phyloP scores from a whole-genome alignment of 2,888 invertebrate species.

The Sthenelais limicola region DNA sequence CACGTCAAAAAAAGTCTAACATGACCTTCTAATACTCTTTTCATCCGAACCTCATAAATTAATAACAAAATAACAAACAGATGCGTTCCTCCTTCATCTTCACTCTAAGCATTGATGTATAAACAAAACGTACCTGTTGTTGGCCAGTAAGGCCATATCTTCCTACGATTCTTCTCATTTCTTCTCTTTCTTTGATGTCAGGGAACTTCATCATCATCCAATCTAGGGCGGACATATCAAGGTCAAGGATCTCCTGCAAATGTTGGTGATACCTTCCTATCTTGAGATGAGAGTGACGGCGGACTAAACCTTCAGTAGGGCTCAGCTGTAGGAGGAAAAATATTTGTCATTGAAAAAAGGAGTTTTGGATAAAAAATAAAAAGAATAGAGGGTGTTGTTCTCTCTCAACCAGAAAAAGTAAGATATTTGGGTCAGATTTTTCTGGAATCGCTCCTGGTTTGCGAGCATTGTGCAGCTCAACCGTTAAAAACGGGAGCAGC shows the following conservation, averaged over 20 bases:
- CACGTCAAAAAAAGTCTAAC: too few species aligned
- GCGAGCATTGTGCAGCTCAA: conserved; percentile 29
- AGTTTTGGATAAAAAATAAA: too few species aligned
- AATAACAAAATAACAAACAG: background rate
- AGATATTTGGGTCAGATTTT: conserved; percentile 10
- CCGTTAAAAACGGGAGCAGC: conserved; percentile 31
- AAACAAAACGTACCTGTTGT: conserved; percentile 76
- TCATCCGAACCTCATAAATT: too few species aligned
- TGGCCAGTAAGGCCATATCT: conserved; percentile 97
- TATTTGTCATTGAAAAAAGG: background rate
- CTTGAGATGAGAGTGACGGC: conserved; percentile 97
- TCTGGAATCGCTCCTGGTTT: background rate
- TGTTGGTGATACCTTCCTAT: conserved; percentile 99
- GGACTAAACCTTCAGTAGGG: conserved; percentile 96
- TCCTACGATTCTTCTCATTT: conserved; percentile 99
- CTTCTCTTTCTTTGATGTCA: conserved; percentile 96
- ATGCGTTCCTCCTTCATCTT: background rate
- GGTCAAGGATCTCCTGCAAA: conserved; percentile 93
- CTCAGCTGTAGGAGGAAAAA: conserved; percentile 78
- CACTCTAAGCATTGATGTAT: too few species aligned
- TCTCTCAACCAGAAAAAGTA: too few species aligned
- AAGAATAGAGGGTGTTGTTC: too few species aligned
- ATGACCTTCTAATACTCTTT: too few species aligned
- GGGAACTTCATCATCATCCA: conserved; percentile 99
- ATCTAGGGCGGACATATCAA: conserved; percentile 94